phyloP scores from a whole-genome alignment of 2,888 invertebrate species.

The Tanytarsus gracilentus region DNA sequence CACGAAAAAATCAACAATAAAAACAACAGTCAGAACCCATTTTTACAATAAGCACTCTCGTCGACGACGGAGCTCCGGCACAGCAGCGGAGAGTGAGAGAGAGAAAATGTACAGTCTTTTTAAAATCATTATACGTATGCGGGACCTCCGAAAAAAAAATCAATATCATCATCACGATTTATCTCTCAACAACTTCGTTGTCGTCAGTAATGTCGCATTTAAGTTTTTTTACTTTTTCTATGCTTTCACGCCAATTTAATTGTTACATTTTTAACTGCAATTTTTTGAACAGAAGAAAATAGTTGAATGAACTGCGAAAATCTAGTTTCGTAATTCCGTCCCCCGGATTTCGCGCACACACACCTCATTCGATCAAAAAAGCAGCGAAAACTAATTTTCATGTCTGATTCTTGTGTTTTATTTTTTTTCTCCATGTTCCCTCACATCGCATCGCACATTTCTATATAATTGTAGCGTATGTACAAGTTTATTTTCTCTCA shows the following conservation, averaged over 20 bases:
- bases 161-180: conserved; percentile 22
- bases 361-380: conserved; percentile 28
- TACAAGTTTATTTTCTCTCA: conserved; percentile 13
- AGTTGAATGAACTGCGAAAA: neutral
- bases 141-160: conserved; percentile 15
- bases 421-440: neutral
- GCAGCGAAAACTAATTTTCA: conserved; percentile 29
- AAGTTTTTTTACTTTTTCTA: neutral
- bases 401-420: conserved; percentile 20
- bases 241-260: neutral
- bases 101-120: conserved; percentile 25
- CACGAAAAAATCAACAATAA: conserved; percentile 6
- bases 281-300: no score
- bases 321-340: neutral
- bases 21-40: conserved; percentile 26
- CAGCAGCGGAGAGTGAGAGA: no score
- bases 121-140: conserved; percentile 17
- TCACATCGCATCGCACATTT: neutral
- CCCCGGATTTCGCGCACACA: conserved; percentile 21
- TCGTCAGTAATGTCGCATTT: neutral
- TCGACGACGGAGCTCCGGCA: neutral
- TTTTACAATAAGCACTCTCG: conserved; percentile 20
- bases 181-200: neutral
- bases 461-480: conserved; percentile 4
- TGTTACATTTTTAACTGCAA: neutral